Evolutionary conservation across 2,113 vertebrate species (phyloP), one percentile per base, ranked within the genome.

Genomic region (Colius striatus): DNA sequence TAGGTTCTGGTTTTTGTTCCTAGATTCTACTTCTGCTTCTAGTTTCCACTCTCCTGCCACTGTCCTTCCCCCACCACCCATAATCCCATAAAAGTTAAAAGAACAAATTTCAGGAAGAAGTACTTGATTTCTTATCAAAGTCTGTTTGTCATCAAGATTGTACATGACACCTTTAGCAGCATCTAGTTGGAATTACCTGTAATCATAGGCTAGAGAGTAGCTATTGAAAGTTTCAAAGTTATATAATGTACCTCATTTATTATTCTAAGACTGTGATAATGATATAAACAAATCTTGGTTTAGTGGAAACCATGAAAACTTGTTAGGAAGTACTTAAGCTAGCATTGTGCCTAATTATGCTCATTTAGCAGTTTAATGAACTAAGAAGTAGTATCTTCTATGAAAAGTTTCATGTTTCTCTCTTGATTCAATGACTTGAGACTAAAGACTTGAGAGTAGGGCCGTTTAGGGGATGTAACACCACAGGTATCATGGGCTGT

Each of bases 201-300:
- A 80, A 13, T n/a, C 19, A 16, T 16, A 38, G 36, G 14, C 58
- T 22, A 60, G 47, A 12, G 8, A 53, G 29, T 36, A 88, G 23
- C 13, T 48, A 11, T 48, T 43, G 53, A 72, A 6, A 9, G 15
- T 51, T 83, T 66, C 6, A 3, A 34, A 61, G 9, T 80, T 62
- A 18, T 7, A 4, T 12, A 86, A 19, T 13, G 47, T 7, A 14
- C 9, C 9, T 16, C 34, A 26, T 26, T 61, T 60, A 32, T 68
- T 78, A 20, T 30, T 0, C 0, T 51, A 70, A 71, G 18, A 5
- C 36, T 68, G 12, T 1, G 4, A 6, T 1, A 3, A 6, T 53
- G 50, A 13, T 47, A 58, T 9, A 77, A 88, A 38, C 19, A 50
- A 43, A 43, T 16, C 13, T 77, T n/a, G 26, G 29, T 43, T 84